Base-by-base conservation (phyloP, 2,888 invertebrate genomes). In the Drosophila mettleri region DNA sequence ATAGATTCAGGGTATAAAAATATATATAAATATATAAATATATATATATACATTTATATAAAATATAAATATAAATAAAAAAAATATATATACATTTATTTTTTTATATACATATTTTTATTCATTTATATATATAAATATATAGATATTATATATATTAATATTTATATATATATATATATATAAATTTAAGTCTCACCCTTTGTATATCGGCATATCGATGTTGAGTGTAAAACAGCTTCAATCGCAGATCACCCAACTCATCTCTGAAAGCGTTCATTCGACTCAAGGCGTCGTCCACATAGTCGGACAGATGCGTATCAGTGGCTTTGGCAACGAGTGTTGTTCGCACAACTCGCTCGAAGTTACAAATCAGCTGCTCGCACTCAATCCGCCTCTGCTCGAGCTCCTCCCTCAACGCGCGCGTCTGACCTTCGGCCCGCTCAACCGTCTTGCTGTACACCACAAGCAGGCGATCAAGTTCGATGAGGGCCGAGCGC, bases 201-300 rank as follows among this genome's bases (percentile, higher is more conserved):
- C 2, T 18, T 10, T 36, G 7, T 0, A 80, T 27, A 0, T 58
- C 49, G 1, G 74, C 69, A n/a, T 29, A 51, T 8, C 57, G 61
- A 51, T 85, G 85, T 4, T 82, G 71, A 1, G 46, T 27, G 0
- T 18, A 2, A 0, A 74, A 0, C 9, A 82, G 16, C 7, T 51
- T 34, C 1, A 34, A 7, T n/a, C 82, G 49, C 24, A 68, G 6
- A 0, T 62, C 33, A 2, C 61, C 55, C 2, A 77, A 3, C 33
- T 85, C 82, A 3, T 34, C 9, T 0, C 77, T 52, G 0, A 69
- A 7, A 0, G 0, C 2, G 0, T 10, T 18, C 79, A 81, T 81
- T 1, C 3, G n/a, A 0, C 1, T 27, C 0, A 85, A 20, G 0
- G 60, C 1, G 0, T 65, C 46, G 0, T 51, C 20, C 1, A 69